Evolutionary conservation across 2,113 vertebrate genomes (phyloP), one percentile per base, ranked within the genome.

Genomic region (Trinectes maculatus): DNA sequence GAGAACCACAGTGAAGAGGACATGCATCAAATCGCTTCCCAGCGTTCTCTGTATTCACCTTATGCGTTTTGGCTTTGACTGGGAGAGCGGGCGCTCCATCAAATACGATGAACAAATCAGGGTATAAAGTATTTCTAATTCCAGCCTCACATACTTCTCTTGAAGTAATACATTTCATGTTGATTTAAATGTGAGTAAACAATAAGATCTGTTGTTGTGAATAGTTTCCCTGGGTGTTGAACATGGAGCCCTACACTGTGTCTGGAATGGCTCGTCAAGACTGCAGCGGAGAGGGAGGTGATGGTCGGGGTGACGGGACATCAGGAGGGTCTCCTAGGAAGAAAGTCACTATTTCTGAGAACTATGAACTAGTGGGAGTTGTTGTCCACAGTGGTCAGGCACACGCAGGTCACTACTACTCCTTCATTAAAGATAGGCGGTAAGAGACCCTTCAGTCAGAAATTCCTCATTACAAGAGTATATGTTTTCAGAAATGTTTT

Each of bases 241-340:
- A 99, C 89, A 99, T 99, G 98, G 98, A 99, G 87, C 98, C 98
- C 6, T 99, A 99, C 91, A 99, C 97, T 0, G 96, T 99, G 44
- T 94, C 96, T 0, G 98, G 98, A 63, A 99, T 98, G 96, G 97
- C 98, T 60, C 96, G 97, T 8, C 98, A 97, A 77, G 98, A 99
- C 84, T 98, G 95, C 0, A 98, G 95, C 54, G 92, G 92, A 0
- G 98, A 99, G 85, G 96, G 91, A 21, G 92, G 94, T 2, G 97
- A 98, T 74, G 93, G 95, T 3, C 92, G 96, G 63, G 93, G 64
- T 1, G 71, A 91, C 1, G 95, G 96, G 46, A 85, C 93, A n/a
- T 92, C 93, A 0, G 94, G 95, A 49, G 95, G 96, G 1, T 99
- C 97, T 1, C 98, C 98, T 1, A 90, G 97, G 67, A 99, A 99